Evolutionary conservation across 1,140 invertebrate species (phyloP).

Genomic region (Sitobion miscanthi): DNA sequence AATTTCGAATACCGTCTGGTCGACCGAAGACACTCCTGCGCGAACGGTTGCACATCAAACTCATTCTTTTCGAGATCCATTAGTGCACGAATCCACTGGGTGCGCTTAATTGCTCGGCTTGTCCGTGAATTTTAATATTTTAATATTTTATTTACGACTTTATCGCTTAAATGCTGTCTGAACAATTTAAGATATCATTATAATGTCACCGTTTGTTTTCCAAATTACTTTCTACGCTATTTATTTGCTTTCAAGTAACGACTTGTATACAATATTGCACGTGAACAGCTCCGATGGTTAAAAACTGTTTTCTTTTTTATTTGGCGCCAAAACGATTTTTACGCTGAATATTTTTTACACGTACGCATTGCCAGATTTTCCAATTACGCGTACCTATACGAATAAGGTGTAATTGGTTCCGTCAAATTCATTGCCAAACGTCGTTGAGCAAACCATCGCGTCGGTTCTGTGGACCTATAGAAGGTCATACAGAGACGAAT

Average conservation of each 20-base stretch:
- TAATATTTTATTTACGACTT: not conserved
- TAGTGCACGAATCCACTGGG: not conserved
- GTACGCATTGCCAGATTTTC: not conserved
- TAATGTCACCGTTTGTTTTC: not conserved
- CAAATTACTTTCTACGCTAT: not conserved
- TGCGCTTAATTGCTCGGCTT: not conserved
- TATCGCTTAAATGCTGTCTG: not conserved
- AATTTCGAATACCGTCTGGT: conserved; percentile 12
- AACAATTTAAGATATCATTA: not conserved
- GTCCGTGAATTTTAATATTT: not conserved
- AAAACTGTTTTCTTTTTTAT: not conserved
- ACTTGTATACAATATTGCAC: not conserved
- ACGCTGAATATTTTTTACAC: not conserved
- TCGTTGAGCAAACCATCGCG: not conserved
- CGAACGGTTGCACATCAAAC: conserved; percentile 2
- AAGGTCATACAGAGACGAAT: not conserved
- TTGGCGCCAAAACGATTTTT: not conserved
- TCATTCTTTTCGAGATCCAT: not conserved
- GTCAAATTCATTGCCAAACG: not conserved
- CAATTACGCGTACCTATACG: not conserved
- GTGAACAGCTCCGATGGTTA: not conserved
- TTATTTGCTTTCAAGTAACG: not conserved
- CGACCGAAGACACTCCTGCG: not conserved
- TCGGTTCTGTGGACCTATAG: not conserved
- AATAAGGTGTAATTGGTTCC: not conserved